These are phyloP conservation scores for Mionectes macconnelli DNA, from an alignment of 2,113 vertebrate genomes.

Conservation along the genomic window DNA sequence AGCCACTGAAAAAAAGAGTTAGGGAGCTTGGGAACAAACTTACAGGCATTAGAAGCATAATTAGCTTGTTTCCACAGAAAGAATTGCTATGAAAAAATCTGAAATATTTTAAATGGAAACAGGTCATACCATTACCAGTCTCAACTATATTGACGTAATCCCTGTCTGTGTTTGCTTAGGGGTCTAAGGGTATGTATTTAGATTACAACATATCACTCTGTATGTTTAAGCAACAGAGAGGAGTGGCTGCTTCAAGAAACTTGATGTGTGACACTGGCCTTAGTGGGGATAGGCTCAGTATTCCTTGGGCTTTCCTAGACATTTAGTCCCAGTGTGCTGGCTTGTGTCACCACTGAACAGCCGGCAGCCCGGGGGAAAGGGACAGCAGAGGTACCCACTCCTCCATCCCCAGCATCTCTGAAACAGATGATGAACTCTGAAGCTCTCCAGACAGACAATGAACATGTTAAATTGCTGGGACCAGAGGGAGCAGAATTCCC, in stretches of 20 bases:
- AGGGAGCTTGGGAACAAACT: not conserved
- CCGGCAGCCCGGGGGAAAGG: not conserved
- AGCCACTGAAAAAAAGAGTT: not conserved
- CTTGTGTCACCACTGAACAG: not conserved
- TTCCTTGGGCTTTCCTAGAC: not conserved
- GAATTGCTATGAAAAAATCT: not conserved
- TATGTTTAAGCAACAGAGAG: not conserved
- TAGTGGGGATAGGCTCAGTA: not conserved
- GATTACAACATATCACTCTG: not conserved
- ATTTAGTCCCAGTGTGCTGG: not conserved
- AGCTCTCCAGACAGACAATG: not conserved
- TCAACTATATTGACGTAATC: not conserved
- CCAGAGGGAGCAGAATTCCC: not conserved
- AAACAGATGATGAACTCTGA: not conserved
- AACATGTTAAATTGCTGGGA: not conserved
- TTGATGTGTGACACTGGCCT: not conserved
- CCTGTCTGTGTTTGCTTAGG: not conserved
- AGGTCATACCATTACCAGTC: not conserved
- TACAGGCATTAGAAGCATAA: not conserved
- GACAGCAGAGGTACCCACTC: not conserved
- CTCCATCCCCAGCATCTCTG: not conserved
- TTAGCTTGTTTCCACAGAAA: not conserved
- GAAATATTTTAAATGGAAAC: slow-evolving; percentile 12
- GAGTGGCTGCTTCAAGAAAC: not conserved
- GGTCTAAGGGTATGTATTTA: not conserved